Evolutionary conservation across 2,113 vertebrate species (phyloP), one percentile per base, ranked within the genome.

Genomic region (Ageneiosus marmoratus): DNA sequence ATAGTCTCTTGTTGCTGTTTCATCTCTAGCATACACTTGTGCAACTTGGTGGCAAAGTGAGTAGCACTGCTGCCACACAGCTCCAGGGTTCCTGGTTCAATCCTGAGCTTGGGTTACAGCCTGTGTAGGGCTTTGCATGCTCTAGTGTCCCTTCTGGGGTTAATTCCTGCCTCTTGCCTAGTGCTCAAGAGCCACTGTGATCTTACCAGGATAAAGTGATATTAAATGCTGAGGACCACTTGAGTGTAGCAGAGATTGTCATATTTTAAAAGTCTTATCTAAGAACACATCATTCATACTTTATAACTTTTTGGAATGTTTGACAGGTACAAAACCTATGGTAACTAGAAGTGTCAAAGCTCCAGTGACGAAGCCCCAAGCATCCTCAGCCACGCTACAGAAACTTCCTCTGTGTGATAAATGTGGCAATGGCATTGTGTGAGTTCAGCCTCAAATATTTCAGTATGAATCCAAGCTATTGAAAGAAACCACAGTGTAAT

Each of bases 401-500:
- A 99, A 96, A 89, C 95, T 99, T 93, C 98, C 98, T 0, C 77
- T 97, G 83, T 99, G 98, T 70, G 97, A 98, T 93, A 98, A 97
- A 85, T 99, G 98, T 89, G 97, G 98, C 70, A 98, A 93, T 60
- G 98, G 98, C 87, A 98, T 99, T 78, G 91, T 99, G 98, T 99
- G 92, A 94, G 98, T 97, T 87, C 22, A 55, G 73, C 56, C 32
- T 77, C 24, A 58, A 74, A 60, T n/a, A 77, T 48, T 79, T 63
- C 62, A 78, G 15, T 13, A 73, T 16, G 37, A 60, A 3, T 62
- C n/a, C 41, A 34, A 27, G 5, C 13, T 13, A 69, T 41, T 41
- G 34, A 8, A 41, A 41, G 65, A 69, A 69, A 44, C 20, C 20
- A 67, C 8, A 48, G 41, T n/a, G 41, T 22, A 46, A 46, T 46